Base-by-base conservation (phyloP, 2,888 invertebrate genomes). In the Callosobruchus maculatus region DNA sequence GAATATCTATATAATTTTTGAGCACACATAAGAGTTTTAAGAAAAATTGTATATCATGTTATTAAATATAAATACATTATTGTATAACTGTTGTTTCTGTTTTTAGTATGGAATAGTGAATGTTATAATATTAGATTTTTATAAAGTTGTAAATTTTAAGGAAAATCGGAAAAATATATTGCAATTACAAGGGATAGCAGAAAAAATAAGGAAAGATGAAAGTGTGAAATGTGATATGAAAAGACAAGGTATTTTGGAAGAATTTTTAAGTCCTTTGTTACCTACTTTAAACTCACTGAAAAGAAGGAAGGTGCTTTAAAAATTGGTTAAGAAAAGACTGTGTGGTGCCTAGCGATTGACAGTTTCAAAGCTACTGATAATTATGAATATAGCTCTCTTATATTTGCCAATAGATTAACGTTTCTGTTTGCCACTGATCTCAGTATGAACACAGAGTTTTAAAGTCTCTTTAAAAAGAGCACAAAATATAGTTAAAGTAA, bases 271-370 rank as follows among this genome's bases (percentile, higher is more conserved):
- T 73, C 76, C 75, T 78, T 79, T 80, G 80, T 80, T 79, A 80
- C 78, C 75, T 78, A 79, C 77, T 77, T 77, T 76, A 74, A 73
- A 31, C 67, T 67, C 31, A 3, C 9, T 66, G 22, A 22, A 72
- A 68, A 22, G 21, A 77, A 73, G 77, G 77, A 78, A 77, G 83
- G 82, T 82, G 82, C 82, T 81, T 80, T 78, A 80, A 67, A 78
- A 80, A 74, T 74, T 76, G 82, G 80, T 80, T 83, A 84, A 85
- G 85, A 85, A 77, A 77, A 86, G 86, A 86, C 86, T 86, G 86
- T 80, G 82, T 80, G 84, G 86, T 86, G 86, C 86, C 86, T 86
- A 84, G 81, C 80, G 81, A 80, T 82, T 81, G 81, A 82, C 81
- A 80, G 76, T 76, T 79, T 77, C 77, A 79, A 78, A 80, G 78